Evolutionary conservation across 37 sponge, comb jelly and placozoan genomes (phyloP).

Genomic region (Halichondria panicea): DNA sequence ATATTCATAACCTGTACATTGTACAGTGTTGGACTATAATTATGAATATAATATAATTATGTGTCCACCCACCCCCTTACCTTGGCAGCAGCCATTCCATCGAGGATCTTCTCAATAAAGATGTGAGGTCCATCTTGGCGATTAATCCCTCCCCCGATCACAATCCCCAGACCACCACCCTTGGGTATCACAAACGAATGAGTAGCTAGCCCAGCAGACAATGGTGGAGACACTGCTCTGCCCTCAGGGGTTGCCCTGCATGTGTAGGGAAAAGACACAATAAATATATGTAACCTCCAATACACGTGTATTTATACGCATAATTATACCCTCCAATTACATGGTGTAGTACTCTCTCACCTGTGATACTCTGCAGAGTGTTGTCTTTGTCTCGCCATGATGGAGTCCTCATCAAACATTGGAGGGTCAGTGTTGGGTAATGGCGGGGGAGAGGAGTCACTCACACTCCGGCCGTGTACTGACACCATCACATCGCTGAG

Average conservation of each 20-base stretch:
- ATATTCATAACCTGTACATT: too few species aligned
- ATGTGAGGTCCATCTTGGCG: slow-evolving; percentile 56
- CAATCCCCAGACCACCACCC: slow-evolving; percentile 58
- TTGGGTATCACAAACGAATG: slow-evolving; percentile 47
- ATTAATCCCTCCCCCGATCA: slow-evolving; percentile 54
- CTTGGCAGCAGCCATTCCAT: slow-evolving; percentile 78
- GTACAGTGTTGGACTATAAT: too few species aligned
- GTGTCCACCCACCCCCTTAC: slow-evolving; percentile 28
- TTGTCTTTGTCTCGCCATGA: too few species aligned
- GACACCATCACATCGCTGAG: slow-evolving; percentile 35
- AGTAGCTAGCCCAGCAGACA: not conserved
- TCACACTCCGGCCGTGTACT: not conserved
- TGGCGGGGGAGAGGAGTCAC: slow-evolving; percentile 23
- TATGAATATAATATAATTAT: too few species aligned
- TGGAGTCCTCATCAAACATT: not conserved
- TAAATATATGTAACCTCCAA: not conserved
- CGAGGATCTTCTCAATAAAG: slow-evolving; percentile 66
- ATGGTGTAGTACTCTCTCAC: not conserved
- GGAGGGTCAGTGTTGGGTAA: slow-evolving; percentile 5
- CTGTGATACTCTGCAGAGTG: not conserved
- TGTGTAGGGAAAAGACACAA: not conserved
- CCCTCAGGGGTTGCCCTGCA: slow-evolving; percentile 27
- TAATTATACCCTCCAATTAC: not conserved
- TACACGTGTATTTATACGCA: not conserved
- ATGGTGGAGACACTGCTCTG: not conserved